These are phyloP conservation scores for Siderastrea radians DNA, from an alignment of 92 coral and sea anemone species.

Conservation along the genomic window DNA sequence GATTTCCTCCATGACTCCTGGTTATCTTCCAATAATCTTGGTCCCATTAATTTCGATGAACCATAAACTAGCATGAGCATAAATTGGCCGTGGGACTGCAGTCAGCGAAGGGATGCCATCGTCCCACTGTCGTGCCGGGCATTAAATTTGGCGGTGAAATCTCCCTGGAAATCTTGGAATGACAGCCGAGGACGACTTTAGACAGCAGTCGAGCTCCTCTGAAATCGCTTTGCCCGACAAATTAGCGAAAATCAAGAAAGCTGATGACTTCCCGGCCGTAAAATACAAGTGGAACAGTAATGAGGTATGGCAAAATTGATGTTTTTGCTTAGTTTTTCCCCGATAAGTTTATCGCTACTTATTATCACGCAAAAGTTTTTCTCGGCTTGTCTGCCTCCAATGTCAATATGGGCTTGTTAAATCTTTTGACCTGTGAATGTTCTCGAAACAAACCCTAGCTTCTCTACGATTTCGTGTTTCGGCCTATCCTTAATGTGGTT, in stretches of 20 bases:
- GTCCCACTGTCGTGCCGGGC: constrained; percentile 31
- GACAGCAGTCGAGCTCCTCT: constrained; percentile 51
- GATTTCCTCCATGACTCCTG: constrained; percentile 45
- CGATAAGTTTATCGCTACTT: constrained; percentile 1
- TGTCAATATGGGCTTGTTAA: constrained; percentile 19
- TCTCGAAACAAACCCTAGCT: background rate
- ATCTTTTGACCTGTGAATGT: background rate
- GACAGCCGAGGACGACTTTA: constrained; percentile 73
- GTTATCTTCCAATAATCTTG: constrained; percentile 37
- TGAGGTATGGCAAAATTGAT: constrained; percentile 71
- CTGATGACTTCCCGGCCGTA: constrained; percentile 80
- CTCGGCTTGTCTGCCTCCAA: background rate
- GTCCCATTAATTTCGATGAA: constrained; percentile 29
- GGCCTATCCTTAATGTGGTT: background rate
- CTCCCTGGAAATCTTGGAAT: constrained; percentile 89
- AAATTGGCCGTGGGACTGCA: constrained; percentile 36
- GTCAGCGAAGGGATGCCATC: constrained; percentile 34
- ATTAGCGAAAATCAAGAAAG: constrained; percentile 87
- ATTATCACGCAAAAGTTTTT: background rate
- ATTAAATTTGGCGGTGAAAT: constrained; percentile 49
- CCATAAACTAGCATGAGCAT: constrained; percentile 51
- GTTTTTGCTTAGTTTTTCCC: constrained; percentile 10
- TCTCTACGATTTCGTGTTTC: background rate
- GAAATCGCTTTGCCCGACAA: constrained; percentile 87
- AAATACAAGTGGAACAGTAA: constrained; percentile 91